Conservation (phyloP, 2,888 invertebrate species). For the Agonum fuliginosum region DNA sequence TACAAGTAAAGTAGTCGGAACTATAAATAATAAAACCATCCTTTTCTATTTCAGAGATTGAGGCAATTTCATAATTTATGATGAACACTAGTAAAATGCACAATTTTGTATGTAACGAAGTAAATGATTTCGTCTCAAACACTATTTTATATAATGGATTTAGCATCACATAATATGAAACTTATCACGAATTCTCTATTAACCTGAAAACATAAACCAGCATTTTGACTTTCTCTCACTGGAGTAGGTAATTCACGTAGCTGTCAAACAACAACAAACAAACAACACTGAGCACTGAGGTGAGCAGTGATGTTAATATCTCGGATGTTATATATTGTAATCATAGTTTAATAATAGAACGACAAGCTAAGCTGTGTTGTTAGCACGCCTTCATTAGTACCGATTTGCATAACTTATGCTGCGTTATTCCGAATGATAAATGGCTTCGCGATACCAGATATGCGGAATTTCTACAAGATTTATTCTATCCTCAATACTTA, state of each 20-base stretch:
- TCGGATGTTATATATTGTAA: slow-evolving; percentile 57
- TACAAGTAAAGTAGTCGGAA: too few relatives aligned
- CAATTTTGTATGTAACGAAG: too few relatives aligned
- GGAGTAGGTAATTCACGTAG: neutral
- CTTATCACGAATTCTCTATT: slow-evolving; percentile 16
- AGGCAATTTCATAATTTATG: too few relatives aligned
- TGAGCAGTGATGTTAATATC: slow-evolving; percentile 48
- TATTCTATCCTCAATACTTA: neutral
- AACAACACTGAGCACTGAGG: too few relatives aligned
- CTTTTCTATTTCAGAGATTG: too few relatives aligned
- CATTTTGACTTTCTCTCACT: slow-evolving; percentile 13
- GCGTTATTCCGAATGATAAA: slow-evolving; percentile 45
- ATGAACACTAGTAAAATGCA: too few relatives aligned
- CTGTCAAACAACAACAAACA: neutral
- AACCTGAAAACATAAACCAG: slow-evolving; percentile 1
- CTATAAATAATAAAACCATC: too few relatives aligned
- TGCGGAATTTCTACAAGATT: slow-evolving; percentile 42
- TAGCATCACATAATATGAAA: slow-evolving; percentile 4
- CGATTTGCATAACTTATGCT: slow-evolving; percentile 57
- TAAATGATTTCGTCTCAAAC: neutral
- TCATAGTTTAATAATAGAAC: slow-evolving; percentile 57
- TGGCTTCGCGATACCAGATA: slow-evolving; percentile 40
- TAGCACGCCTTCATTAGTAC: slow-evolving; percentile 58
- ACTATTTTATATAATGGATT: neutral
- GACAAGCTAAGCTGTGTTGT: slow-evolving; percentile 55